Base-by-base conservation (phyloP, 1,140 invertebrate species). In the Druon quercuslanigerum region DNA sequence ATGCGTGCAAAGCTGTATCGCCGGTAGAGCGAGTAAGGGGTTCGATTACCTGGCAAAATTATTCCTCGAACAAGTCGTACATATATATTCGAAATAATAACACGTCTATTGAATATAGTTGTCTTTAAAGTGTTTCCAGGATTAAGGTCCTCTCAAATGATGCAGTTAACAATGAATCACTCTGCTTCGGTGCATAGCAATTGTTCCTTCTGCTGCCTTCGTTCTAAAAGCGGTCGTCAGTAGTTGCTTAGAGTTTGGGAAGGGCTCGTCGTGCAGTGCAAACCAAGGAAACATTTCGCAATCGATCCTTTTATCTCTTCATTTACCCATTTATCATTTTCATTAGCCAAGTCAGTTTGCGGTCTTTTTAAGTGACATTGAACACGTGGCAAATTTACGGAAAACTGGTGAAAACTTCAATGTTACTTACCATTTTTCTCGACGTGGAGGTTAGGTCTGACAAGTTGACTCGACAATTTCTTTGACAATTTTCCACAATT, bases 401-500 rank as follows among this genome's bases (percentile, higher is more conserved):
- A 74, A 60, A 60, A 57, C 51, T 19, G 19, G 51, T 25, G 56
- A 40, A 60, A 66, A 40, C 25, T 25, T 51, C 7, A 60, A 25
- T 66, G 19, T 46, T 78, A 79, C 75, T 77, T 79, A 74, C 75
- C 77, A 77, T 82, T 76, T 66, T 79, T 56, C 40, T 14, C 19
- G 17, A 75, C 13, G 13, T 81, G 50, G 83, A 88, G 87, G 87
- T 88, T 87, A 87, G 81, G 75, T 60, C 71, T 51, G 72, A 80
- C 79, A 54, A 50, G 83, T 90, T 90, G 88, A 90, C 88, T 90
- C 88, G 83, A 83, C 89, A 90, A 7, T 46, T 46, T 46, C 40
- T 46, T 11, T 11, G 40, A 46, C 40, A 46, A 46, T 46, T 46
- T 46, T 46, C 40, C 40, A 46, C 40, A 46, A 82, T 90, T 90